Base-by-base conservation (phyloP, 2,113 vertebrate species). In the Myiagra hebetior region DNA sequence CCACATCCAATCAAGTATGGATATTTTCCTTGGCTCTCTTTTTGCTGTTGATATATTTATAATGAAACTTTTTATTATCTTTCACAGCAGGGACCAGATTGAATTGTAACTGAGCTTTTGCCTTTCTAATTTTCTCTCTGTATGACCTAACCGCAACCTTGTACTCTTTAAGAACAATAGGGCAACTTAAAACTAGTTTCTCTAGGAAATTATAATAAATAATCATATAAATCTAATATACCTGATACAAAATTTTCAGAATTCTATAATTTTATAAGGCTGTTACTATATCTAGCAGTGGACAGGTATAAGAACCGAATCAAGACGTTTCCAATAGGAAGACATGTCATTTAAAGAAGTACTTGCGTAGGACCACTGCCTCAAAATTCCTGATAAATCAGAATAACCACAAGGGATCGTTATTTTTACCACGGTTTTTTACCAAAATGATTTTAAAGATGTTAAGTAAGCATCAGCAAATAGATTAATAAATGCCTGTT, bases 401-500 rank as follows among this genome's bases (percentile, higher is more conserved):
- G 37, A 91, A 74, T 8, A 80, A 13, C 17, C 47, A 89, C 7
- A 65, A 49, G 9, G 59, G 6, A 28, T 46, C 19, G 15, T 27
- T 90, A 47, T 59, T 5, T 77, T 81, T 70, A 27, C 13, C 2
- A 42, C 35, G 7, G 0, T 15, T 30, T 73, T 91, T 80, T 78
- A 42, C 39, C 14, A 85, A 85, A 87, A 63, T 23, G 0, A 31
- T 64, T 79, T 93, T 28, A 47, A 91, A 94, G 39, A 39, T 46
- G 10, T 50, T 87, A 89, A 82, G 10, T 72, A 93, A 78, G 52
- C 33, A 68, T 89, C 77, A 80, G n/a, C 24, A 91, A 88, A 72
- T 79, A 26, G 67, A 93, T 94, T 91, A 94, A 92, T 75, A 95
- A 82, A 74, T 74, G 39, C 50, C 55, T 89, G 42, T 74, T 87